A percentile compares a stretch with the other conserved stretches of the same genome.
Conservation (phyloP, 2,797 vertebrate genomes). For the Ctenopoma multispine region DNA sequence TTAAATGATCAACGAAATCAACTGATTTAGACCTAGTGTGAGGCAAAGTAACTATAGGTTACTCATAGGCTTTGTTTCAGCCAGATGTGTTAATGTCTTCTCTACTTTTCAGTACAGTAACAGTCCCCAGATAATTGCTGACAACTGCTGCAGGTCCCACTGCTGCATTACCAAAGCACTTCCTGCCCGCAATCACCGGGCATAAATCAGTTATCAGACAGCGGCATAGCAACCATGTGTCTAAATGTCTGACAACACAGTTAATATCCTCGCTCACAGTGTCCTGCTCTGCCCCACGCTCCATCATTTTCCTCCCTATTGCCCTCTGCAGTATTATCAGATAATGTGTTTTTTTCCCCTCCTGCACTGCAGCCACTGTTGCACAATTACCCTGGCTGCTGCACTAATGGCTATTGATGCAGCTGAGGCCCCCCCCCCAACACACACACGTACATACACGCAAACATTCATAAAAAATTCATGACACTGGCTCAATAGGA, state of each 20-base stretch:
- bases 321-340: constrained; percentile 79
- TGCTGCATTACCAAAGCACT: constrained; percentile 21
- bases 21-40: not conserved
- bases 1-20: not conserved
- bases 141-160: not conserved
- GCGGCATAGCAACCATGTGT: constrained; percentile 39
- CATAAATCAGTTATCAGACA: constrained; percentile 47
- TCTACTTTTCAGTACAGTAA: constrained; percentile 1
- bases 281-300: constrained; percentile 51
- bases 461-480: constrained; percentile 83
- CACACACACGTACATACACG: constrained; percentile 45
- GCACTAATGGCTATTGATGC: constrained; percentile 85
- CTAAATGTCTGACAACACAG: constrained; percentile 48
- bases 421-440: constrained; percentile 51
- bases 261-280: constrained; percentile 51
- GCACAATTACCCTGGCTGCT: constrained; percentile 81
- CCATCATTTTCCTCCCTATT: constrained; percentile 64
- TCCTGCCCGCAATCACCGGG: constrained; percentile 40
- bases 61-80: not conserved
- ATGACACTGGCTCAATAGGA: constrained; percentile 77
- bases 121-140: constrained; percentile 17
- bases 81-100: not conserved
- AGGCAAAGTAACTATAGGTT: constrained; percentile 8
- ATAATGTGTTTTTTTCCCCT: constrained; percentile 63
- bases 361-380: constrained; percentile 78